Evolutionary conservation across 2,888 invertebrate genomes (phyloP), one percentile per base, ranked within the genome.

Genomic region (Drosophila imparisetae): DNA sequence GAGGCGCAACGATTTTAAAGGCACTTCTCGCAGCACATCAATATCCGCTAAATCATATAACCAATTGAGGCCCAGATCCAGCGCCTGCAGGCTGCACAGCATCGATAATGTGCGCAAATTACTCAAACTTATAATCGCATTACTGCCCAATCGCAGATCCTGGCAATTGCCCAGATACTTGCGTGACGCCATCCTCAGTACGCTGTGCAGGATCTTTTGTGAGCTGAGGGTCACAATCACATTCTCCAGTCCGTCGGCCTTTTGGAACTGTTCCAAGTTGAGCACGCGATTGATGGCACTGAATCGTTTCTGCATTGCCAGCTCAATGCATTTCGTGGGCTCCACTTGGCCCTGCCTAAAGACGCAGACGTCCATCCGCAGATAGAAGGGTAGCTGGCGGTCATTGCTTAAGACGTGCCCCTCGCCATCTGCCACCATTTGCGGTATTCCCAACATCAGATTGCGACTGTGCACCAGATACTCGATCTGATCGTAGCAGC

Each of bases 31-130:
- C 1, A 92, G 60, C 7, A 87, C 80, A 54, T 80, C 78, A 11
- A 92, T 82, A 13, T 83, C 80, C 30, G 81, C 52, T 29, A 92
- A 74, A 15, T 88, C 80, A 21, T 86, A 76, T 21, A 92, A 84
- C 91, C 91, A 91, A 67, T 92, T 92, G 36, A 85, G 80, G 4
- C 90, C 78, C 49, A 92, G 75, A 64, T 92, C 92, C n/a, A 92
- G 60, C 1, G 91, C 92, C 42, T 88, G 87, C 48, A 92, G 73
- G 36, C 86, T 87, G 2, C 75, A 78, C 85, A 92, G 84, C 49
- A 90, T 69, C 0, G 83, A 69, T n/a, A 92, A 75, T 0, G 81
- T 75, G 48, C 90, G 88, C 0, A 87, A 75, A 36, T 76, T 77
- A 36, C 86, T 86, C 1, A 85, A 74, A 38, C 63, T 69, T 21